These are phyloP conservation scores for Pluvialis apricaria DNA, from an alignment of 2,113 vertebrate genomes.

Conservation along the genomic window DNA sequence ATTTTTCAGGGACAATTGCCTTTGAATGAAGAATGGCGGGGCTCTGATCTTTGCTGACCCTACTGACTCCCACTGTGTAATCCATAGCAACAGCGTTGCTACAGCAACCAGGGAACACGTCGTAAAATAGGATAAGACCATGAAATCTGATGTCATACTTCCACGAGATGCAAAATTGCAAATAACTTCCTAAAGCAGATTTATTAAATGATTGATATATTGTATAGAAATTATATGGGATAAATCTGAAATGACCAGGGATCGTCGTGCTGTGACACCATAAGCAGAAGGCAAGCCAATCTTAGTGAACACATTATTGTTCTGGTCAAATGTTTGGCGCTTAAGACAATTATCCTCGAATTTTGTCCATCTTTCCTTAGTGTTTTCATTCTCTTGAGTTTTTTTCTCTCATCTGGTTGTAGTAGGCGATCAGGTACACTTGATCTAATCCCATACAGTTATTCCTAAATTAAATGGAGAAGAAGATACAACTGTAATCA, in stretches of 20 bases:
- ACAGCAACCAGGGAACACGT: conserved; percentile 75
- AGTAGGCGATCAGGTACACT: not conserved
- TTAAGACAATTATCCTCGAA: not conserved
- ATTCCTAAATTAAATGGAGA: not conserved
- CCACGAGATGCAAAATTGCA: conserved; percentile 67
- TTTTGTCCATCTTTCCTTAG: not conserved
- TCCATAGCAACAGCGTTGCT: conserved; percentile 81
- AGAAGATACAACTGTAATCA: not conserved
- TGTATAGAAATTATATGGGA: conserved; percentile 24
- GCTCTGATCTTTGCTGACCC: conserved; percentile 89
- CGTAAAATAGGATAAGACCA: conserved; percentile 62
- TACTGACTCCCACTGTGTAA: conserved; percentile 73
- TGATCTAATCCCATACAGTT: not conserved
- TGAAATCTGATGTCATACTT: conserved; percentile 82
- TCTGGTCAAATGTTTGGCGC: not conserved
- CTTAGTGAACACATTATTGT: not conserved
- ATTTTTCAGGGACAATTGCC: conserved; percentile 87
- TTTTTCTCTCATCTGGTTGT: not conserved
- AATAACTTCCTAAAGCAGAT: conserved; percentile 63
- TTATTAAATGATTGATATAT: conserved; percentile 54
- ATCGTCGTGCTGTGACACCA: not conserved
- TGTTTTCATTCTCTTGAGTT: not conserved
- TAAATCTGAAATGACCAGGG: not conserved
- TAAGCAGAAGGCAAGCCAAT: not conserved
- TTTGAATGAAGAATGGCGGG: conserved; percentile 87